Base-by-base conservation (phyloP, 1,140 invertebrate species). In the Brachionus rubens region DNA sequence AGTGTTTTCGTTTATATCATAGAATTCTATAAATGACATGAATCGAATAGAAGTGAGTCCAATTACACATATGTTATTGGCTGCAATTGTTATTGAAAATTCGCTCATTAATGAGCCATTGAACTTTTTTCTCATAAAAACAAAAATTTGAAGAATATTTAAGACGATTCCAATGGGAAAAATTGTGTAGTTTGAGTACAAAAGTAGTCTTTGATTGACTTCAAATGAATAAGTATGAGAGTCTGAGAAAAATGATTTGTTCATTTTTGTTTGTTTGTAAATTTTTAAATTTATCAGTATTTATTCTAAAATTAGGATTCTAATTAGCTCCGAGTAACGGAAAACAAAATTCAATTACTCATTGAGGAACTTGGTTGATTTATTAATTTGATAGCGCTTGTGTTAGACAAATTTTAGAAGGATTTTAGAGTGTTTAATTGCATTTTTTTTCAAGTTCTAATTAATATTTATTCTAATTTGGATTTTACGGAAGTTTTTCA, bases 101-200 rank as follows among this genome's bases (percentile, higher is more conserved):
- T 21, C 21, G 5, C 50, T 24, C 19, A 14, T 54, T 14, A 28
- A 26, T 54, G 50, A 26, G 14, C 28, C 28, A 21, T 26, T 26
- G 50, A 26, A 54, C 28, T 16, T 59, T 59, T 59, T 59, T 33
- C 30, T 26, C n/a, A 33, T 16, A 59, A 59, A 59, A 59, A 59
- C 19, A 36, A 59, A 40, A 7, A 59, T 36, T 16, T 59, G 54
- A 3, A 59, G 3, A 6, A 59, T 36, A 9, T 59, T 59, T 28
- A 59, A 1, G n/a, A 59, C 3, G 0, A 59, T 33, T 33, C 54
- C 54, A 4, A 59, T 4, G 5, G 54, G 54, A 40, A 59, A 36
- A 36, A 59, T 12, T 36, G 36, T 16, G 36, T 33, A 59, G 21
- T n/a, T 36, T n/a, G 54, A 36, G 36, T 16, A 33, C 9, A 36